phyloP scores from a whole-genome alignment of 1,140 invertebrate species.

The Platorchestia sp. region DNA sequence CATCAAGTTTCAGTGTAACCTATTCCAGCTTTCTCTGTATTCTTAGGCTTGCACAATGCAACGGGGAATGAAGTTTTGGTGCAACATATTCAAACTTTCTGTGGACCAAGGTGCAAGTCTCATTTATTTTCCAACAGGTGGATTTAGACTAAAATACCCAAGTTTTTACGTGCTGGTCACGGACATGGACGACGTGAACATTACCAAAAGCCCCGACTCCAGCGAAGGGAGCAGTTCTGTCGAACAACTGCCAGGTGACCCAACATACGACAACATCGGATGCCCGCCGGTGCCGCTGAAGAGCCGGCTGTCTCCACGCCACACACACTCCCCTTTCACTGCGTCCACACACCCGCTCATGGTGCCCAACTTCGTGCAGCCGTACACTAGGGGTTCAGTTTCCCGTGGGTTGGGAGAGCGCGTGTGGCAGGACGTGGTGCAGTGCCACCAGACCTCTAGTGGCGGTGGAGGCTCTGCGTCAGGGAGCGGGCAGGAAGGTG shows the following conservation, averaged over 20 bases:
- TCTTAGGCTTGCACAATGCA: too few species aligned
- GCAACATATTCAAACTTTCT: too few species aligned
- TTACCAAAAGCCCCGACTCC: slow-evolving; percentile 56
- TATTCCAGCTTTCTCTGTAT: too few species aligned
- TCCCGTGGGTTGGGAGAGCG: slow-evolving; percentile 77
- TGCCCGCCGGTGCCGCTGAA: slow-evolving; percentile 56
- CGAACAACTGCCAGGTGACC: slow-evolving; percentile 56
- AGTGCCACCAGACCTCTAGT: slow-evolving; percentile 69
- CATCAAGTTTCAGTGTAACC: too few species aligned
- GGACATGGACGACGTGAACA: slow-evolving; percentile 77
- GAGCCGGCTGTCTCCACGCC: slow-evolving; percentile 57
- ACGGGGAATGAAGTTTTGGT: too few species aligned
- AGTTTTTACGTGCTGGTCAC: slow-evolving; percentile 92
- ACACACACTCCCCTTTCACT: slow-evolving; percentile 65
- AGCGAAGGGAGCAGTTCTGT: slow-evolving; percentile 49
- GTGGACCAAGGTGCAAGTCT: too few species aligned
- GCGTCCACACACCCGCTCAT: slow-evolving; percentile 67
- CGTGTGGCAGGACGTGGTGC: slow-evolving; percentile 82
- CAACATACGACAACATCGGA: slow-evolving; percentile 57
- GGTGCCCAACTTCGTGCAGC: slow-evolving; percentile 73
- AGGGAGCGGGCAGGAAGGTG: slow-evolving; percentile 53
- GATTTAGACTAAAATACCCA: slow-evolving; percentile 94
- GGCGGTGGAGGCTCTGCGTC: background rate
- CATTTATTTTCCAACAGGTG: slow-evolving; percentile 74
- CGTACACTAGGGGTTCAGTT: slow-evolving; percentile 59